Conservation (phyloP, 2,797 vertebrate genomes). For the Smutsia temminckii region DNA sequence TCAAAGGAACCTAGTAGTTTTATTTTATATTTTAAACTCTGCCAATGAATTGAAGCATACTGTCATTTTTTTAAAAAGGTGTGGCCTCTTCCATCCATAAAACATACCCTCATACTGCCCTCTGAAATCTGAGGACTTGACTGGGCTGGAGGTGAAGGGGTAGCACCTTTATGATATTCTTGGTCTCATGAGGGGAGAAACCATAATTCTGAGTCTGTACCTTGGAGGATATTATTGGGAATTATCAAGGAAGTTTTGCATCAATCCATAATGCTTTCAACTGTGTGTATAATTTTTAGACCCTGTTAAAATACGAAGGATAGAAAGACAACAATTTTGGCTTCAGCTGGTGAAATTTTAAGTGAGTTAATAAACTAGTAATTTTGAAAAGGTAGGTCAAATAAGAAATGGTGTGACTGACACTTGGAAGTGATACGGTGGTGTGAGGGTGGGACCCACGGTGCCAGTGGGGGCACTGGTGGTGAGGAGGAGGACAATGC, state of each 20-base stretch:
- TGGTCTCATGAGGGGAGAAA: background rate
- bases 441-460: too few species aligned
- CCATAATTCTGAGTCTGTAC: background rate
- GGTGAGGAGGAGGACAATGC: background rate
- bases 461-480: too few species aligned
- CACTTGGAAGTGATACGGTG: background rate
- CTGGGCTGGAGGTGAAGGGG: background rate
- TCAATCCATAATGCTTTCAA: background rate
- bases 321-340: background rate
- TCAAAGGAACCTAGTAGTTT: background rate
- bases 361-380: background rate
- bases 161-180: background rate
- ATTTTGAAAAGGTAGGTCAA: background rate
- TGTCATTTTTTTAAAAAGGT: background rate
- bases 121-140: background rate
- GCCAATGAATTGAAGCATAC: background rate
- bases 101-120: background rate
- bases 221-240: background rate
- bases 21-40: slow-evolving; percentile 14
- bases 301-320: background rate
- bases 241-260: background rate
- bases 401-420: background rate
- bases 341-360: background rate
- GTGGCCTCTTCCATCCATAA: background rate
- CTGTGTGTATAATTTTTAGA: background rate